phyloP scores from a whole-genome alignment of 2,888 invertebrate genomes.

The Phasia obesa region DNA sequence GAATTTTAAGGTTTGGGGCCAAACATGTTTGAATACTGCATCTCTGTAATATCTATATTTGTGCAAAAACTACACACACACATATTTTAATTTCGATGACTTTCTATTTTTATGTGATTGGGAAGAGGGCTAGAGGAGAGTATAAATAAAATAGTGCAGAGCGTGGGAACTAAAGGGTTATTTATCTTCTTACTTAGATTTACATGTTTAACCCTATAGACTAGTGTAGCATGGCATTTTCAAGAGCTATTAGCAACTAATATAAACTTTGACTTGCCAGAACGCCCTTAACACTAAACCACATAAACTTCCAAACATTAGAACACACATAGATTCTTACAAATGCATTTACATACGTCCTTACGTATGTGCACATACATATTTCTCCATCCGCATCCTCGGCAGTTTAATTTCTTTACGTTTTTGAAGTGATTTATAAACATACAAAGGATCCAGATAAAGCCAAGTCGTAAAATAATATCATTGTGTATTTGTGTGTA shows the following conservation, averaged over 20 bases:
- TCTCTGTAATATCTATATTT: constrained; percentile 3
- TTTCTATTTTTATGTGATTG: constrained; percentile 16
- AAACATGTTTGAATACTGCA: constrained; percentile 1
- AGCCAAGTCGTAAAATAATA: constrained; percentile 2
- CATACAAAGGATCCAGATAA: constrained; percentile 12
- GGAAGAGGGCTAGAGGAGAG: too few species aligned
- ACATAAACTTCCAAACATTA: constrained; percentile 51
- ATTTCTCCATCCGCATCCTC: not conserved
- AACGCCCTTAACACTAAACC: constrained; percentile 67
- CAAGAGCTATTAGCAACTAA: constrained; percentile 72
- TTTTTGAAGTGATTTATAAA: constrained; percentile 50
- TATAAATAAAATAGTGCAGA: constrained; percentile 11
- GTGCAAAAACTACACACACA: not conserved
- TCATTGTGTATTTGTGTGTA: not conserved
- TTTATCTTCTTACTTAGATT: constrained; percentile 10
- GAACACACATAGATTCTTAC: constrained; percentile 16
- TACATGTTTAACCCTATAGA: constrained; percentile 25
- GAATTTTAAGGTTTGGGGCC: constrained; percentile 54
- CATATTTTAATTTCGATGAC: constrained; percentile 59
- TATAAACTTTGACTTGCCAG: constrained; percentile 71
- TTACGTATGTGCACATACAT: not conserved
- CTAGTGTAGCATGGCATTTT: constrained; percentile 59
- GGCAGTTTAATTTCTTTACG: constrained; percentile 33
- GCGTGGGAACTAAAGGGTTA: not conserved
- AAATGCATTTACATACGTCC: not conserved